phyloP scores from a whole-genome alignment of 1,140 invertebrate genomes.

The Ceratina japonica region DNA sequence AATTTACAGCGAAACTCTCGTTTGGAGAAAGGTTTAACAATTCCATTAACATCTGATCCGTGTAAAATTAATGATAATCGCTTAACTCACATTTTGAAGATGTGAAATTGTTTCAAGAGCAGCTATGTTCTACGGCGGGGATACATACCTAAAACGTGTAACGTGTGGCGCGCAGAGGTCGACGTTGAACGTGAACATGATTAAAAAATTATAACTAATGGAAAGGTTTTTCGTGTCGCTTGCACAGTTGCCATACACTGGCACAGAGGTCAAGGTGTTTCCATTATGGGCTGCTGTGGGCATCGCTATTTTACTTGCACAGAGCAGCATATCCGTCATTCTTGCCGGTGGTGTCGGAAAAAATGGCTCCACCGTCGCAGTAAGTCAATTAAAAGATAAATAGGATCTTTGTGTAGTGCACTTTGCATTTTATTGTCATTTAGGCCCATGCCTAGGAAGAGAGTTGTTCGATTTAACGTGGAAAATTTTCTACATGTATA shows the following conservation, averaged over 20 bases:
- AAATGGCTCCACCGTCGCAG: slow-evolving; percentile 96
- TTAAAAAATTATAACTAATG: slow-evolving; percentile 56
- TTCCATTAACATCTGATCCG: too few species aligned
- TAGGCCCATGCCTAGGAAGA: slow-evolving; percentile 52
- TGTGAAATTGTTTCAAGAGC: slow-evolving; percentile 61
- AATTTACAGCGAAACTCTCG: too few species aligned
- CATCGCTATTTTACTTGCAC: slow-evolving; percentile 82
- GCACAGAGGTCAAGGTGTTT: slow-evolving; percentile 82
- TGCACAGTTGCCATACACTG: slow-evolving; percentile 82
- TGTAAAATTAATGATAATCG: not conserved
- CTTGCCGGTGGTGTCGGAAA: slow-evolving; percentile 93
- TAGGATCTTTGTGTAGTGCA: slow-evolving; percentile 71
- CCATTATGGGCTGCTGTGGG: slow-evolving; percentile 81
- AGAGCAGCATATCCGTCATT: slow-evolving; percentile 85
- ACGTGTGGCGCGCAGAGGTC: slow-evolving; percentile 1
- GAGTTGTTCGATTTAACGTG: not conserved
- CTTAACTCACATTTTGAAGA: not conserved
- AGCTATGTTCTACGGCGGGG: not conserved
- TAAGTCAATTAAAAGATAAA: slow-evolving; percentile 83
- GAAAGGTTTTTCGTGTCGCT: slow-evolving; percentile 66
- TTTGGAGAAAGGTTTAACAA: too few species aligned
- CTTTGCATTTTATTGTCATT: slow-evolving; percentile 60
- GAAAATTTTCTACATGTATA: not conserved
- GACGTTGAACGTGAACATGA: not conserved
- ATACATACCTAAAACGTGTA: not conserved